Evolutionary conservation across 2,113 vertebrate genomes (phyloP).

Genomic region (Elanoides forficatus): DNA sequence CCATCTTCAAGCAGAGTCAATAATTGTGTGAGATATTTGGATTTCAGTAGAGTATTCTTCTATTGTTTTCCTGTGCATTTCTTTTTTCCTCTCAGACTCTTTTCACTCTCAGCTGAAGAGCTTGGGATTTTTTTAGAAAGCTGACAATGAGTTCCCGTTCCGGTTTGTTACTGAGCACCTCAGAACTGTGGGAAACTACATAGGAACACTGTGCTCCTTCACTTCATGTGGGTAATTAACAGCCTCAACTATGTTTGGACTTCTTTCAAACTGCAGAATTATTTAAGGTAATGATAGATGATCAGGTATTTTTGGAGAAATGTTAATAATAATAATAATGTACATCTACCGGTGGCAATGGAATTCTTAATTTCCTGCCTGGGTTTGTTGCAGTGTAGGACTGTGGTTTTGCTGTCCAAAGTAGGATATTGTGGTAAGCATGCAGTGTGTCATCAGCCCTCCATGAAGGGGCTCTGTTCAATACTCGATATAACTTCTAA

Average conservation of each 20-base stretch:
- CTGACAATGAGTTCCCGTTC: not conserved
- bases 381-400: not conserved
- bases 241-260: not conserved
- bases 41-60: not conserved
- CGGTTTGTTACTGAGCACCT: not conserved
- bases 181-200: not conserved
- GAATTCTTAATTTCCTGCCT: not conserved
- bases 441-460: not conserved
- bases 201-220: not conserved
- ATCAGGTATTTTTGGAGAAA: not conserved
- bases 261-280: not conserved
- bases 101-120: not conserved
- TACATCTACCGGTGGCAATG: not conserved
- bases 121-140: not conserved
- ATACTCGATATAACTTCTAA: not conserved
- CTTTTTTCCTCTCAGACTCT: not conserved
- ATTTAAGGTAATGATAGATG: not conserved
- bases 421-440: not conserved
- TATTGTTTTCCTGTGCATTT: not conserved
- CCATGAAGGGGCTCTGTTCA: not conserved
- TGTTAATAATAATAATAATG: not conserved
- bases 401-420: not conserved
- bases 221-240: not conserved
- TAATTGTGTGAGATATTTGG: not conserved
- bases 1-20: not conserved